Evolutionary conservation across 2,113 vertebrate species (phyloP), one percentile per base, ranked within the genome.

Genomic region (Copsychus sechellarum): DNA sequence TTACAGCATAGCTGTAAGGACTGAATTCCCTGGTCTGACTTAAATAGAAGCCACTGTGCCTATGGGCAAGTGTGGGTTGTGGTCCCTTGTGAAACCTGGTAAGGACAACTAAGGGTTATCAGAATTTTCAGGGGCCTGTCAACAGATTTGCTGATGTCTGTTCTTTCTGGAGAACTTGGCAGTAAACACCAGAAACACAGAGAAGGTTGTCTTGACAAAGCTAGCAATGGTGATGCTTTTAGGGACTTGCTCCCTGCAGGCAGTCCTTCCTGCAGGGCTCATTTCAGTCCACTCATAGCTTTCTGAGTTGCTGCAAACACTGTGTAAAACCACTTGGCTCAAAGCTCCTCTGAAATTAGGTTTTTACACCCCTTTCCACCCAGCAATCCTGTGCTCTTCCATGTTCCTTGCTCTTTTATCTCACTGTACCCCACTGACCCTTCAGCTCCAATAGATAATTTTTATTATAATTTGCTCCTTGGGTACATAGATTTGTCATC

Each of bases 1-100:
- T 43, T 19, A 6, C 8, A 72, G 12, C 16, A 54, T 0, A 76
- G 9, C 21, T 80, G 6, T 33, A 60, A 56, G 1, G 3, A 4
- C 1, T 16, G 2, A n/a, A 0, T 1, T 4, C 3, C 5, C 2
- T 26, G 4, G 7, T 20, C 14, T 66, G 38, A 29, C 29, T 70
- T 84, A 47, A 54, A 24, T 5, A 78, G 51, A 42, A 69, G 36
- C 7, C 40, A 31, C 11, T 36, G 3, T 4, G 11, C 17, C 50
- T 8, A 4, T 24, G 31, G 12, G 9, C 28, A 56, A 13, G 2
- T 54, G 17, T 33, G 25, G 2, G 5, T 25, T 23, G 7, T 42
- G 3, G 21, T 38, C 23, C 9, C 5, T 11, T 2, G 11, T 60
- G 29, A 80, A 47, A 24, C 24, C 21, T 47, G 9, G 4, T 42